Conservation (phyloP, 2,888 invertebrate genomes). For the Hetaerina titia region DNA sequence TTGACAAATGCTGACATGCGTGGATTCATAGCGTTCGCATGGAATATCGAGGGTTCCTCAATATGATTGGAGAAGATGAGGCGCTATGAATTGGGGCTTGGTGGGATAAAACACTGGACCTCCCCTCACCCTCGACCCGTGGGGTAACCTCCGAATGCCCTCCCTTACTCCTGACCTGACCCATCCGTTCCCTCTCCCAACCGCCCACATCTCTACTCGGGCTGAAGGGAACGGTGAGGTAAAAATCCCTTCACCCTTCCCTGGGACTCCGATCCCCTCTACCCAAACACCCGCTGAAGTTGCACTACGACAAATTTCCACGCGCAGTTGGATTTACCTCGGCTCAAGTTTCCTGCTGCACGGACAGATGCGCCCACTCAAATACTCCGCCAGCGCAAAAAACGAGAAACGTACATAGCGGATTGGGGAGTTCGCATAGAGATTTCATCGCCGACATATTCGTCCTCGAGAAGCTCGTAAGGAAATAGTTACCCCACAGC, state of each 20-base stretch:
- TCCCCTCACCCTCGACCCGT: too few relatives aligned
- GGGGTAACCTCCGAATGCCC: neutral
- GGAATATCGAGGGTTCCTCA: too few relatives aligned
- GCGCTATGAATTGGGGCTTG: neutral
- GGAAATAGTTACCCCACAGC: neutral
- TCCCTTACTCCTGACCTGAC: neutral
- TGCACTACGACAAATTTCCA: neutral
- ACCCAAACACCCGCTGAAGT: neutral
- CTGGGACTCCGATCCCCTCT: neutral
- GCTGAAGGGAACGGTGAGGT: neutral
- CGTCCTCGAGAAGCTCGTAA: neutral
- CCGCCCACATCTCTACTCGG: neutral
- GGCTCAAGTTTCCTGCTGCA: neutral
- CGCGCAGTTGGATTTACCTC: conserved; percentile 16
- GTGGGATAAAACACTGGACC: neutral
- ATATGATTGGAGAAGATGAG: too few relatives aligned
- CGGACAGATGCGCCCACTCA: neutral
- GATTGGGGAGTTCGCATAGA: neutral
- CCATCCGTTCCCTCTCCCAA: neutral
- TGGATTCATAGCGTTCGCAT: too few relatives aligned
- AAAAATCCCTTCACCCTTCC: neutral
- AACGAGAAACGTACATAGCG: neutral
- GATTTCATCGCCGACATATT: neutral
- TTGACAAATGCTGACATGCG: too few relatives aligned
- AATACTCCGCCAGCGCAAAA: neutral